Conservation (phyloP, 1,140 invertebrate genomes). For the Streblospio benedicti region DNA sequence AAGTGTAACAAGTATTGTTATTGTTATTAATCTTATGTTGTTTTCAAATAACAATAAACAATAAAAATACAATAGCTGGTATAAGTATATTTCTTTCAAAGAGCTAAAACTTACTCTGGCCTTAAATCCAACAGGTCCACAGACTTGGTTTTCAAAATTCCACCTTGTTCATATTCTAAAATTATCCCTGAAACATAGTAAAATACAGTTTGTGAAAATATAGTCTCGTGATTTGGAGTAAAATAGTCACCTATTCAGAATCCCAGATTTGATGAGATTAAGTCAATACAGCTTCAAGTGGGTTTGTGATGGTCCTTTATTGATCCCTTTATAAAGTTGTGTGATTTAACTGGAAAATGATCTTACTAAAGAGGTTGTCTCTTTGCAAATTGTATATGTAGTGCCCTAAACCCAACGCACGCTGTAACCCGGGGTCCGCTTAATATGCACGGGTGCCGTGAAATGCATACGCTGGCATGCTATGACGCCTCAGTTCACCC, state of each 20-base stretch:
- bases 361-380: background rate
- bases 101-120: conserved; percentile 37
- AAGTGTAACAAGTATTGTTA: background rate
- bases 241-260: background rate
- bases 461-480: too few species aligned
- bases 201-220: conserved; percentile 4
- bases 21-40: background rate
- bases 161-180: conserved; percentile 47
- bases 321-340: background rate
- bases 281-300: background rate
- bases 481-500: too few species aligned
- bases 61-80: background rate
- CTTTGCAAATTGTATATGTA: conserved; percentile 4
- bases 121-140: conserved; percentile 45
- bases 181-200: conserved; percentile 43
- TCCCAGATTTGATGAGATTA: background rate
- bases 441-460: too few species aligned
- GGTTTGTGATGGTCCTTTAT: background rate
- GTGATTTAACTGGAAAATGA: background rate
- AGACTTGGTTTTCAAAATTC: conserved; percentile 45
- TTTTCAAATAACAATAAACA: background rate
- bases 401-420: too few species aligned
- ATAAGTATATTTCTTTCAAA: background rate
- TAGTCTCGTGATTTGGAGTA: background rate
- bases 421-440: too few species aligned